phyloP scores from a whole-genome alignment of 2,113 vertebrate species.

The Lynx canadensis region DNA sequence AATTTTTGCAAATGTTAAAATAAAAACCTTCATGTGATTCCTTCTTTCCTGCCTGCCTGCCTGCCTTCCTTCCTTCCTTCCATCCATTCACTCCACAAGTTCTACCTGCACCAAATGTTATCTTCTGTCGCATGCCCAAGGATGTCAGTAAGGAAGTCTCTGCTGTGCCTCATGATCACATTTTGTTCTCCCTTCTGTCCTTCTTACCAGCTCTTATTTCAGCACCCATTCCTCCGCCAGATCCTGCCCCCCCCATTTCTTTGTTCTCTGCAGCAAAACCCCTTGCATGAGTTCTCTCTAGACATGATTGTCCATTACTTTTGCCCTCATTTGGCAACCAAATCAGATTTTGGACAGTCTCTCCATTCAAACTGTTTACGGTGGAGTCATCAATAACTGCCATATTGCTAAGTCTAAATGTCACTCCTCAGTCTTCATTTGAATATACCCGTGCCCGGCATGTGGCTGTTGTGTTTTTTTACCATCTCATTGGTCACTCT shows the following conservation, averaged over 20 bases:
- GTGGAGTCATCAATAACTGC: not conserved
- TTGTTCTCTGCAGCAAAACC: not conserved
- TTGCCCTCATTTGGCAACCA: not conserved
- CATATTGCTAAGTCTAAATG: rapidly evolving
- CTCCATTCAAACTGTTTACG: not conserved
- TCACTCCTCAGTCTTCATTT: not conserved
- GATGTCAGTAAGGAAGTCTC: not conserved
- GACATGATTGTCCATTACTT: not conserved
- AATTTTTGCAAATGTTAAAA: not conserved
- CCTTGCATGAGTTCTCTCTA: not conserved
- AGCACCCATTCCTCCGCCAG: not conserved
- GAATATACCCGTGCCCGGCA: too few relatives aligned
- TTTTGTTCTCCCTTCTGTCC: not conserved
- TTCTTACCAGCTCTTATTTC: not conserved
- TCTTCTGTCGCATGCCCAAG: not conserved
- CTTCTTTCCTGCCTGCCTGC: not conserved
- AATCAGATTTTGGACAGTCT: not conserved
- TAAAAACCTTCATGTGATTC: not conserved
- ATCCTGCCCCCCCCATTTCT: not conserved
- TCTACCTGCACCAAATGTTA: not conserved
- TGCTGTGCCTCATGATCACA: not conserved
- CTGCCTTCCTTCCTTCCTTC: not conserved
- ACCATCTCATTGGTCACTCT: not conserved
- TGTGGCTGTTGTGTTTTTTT: rapidly evolving
- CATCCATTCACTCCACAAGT: not conserved